Evolutionary conservation across 2,113 vertebrate genomes (phyloP).

Genomic region (Phoenicopterus ruber): DNA sequence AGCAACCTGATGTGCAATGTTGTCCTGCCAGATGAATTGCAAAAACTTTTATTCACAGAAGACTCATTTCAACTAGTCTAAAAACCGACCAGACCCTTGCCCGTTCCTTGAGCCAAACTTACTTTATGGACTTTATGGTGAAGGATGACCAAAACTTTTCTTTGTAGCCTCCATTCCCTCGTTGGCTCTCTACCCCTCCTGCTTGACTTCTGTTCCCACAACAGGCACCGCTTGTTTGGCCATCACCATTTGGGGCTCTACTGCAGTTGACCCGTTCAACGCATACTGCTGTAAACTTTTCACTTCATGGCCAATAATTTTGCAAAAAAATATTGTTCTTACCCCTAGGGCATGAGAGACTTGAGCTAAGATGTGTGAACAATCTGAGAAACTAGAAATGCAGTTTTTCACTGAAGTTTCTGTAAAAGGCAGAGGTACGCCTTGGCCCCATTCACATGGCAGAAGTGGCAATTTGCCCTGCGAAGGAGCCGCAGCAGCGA

Average conservation of each 20-base stretch:
- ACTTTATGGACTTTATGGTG: background rate
- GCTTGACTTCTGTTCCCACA: background rate
- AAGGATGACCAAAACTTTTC: background rate
- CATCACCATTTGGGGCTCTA: background rate
- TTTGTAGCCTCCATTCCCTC: background rate
- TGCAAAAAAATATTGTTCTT: background rate
- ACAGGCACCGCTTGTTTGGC: background rate
- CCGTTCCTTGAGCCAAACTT: background rate
- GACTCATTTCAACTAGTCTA: background rate
- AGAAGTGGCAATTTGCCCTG: background rate
- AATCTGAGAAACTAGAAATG: background rate
- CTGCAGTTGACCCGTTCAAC: background rate
- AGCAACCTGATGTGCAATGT: conserved; percentile 17
- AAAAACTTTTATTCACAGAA: background rate
- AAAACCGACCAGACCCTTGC: background rate
- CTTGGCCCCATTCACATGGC: background rate
- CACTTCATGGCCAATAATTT: background rate
- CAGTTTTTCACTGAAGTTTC: background rate
- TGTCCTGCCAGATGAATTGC: background rate
- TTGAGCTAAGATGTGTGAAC: background rate
- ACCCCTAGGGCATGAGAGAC: background rate
- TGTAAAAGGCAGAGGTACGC: background rate
- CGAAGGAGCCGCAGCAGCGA: background rate
- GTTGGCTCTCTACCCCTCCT: background rate
- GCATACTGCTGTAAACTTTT: background rate